phyloP scores from a whole-genome alignment of 2,797 vertebrate species.

The Schizothorax lantsangensis region DNA sequence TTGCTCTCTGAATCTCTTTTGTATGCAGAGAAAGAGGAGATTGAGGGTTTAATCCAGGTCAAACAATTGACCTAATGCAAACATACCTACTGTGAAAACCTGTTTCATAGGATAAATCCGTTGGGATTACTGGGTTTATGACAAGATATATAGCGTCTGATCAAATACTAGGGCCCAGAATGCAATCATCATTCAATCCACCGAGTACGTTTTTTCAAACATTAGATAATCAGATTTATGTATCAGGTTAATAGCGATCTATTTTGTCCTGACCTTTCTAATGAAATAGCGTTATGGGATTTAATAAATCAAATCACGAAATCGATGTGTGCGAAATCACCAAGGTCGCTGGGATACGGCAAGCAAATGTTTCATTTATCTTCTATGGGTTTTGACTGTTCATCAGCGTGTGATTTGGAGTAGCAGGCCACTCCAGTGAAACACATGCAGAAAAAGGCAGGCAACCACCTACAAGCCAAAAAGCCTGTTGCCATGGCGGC shows the following conservation, averaged over 20 bases:
- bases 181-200: slow-evolving; percentile 41
- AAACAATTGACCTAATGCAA: slow-evolving; percentile 27
- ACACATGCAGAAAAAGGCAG: background rate
- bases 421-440: background rate
- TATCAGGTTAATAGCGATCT: slow-evolving; percentile 1
- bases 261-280: slow-evolving; percentile 6
- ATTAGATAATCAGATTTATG: slow-evolving; percentile 22
- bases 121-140: slow-evolving; percentile 12
- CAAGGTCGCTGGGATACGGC: background rate
- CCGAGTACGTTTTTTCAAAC: background rate
- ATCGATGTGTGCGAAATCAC: background rate
- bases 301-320: slow-evolving; percentile 20
- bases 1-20: slow-evolving; percentile 28
- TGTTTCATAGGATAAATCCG: slow-evolving; percentile 12
- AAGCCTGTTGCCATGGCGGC: slow-evolving; percentile 61
- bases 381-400: background rate
- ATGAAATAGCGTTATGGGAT: background rate
- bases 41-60: slow-evolving; percentile 12
- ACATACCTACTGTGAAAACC: slow-evolving; percentile 21
- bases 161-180: slow-evolving; percentile 8
- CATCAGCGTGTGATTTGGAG: background rate
- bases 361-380: background rate
- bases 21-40: background rate
- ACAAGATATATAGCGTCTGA: slow-evolving; percentile 9
- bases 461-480: slow-evolving; percentile 40